Conservation (phyloP, 2,888 invertebrate species). For the Pandemis cinnamomeana region DNA sequence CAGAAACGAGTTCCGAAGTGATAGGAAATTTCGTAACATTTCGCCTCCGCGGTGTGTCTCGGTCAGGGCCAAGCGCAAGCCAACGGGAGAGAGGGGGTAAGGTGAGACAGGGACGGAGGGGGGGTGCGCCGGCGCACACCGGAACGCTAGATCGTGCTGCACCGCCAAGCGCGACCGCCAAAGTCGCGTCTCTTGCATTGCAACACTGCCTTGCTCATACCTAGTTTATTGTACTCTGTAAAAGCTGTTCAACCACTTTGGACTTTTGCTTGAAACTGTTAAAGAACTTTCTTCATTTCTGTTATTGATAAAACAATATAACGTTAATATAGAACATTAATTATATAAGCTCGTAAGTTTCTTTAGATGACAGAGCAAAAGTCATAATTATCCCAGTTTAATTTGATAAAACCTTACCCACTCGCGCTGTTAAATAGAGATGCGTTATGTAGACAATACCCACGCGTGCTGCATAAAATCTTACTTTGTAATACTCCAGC, state of each 20-base stretch:
- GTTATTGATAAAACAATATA: neutral
- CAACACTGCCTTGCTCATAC: constrained; percentile 72
- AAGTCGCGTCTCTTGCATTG: constrained; percentile 76
- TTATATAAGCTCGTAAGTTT: too few relatives aligned
- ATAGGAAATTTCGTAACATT: constrained; percentile 78
- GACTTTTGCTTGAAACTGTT: constrained; percentile 7
- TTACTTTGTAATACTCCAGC: neutral
- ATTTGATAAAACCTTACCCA: neutral
- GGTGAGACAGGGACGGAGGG: constrained; percentile 49
- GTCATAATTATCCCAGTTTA: too few relatives aligned
- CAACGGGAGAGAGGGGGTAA: constrained; percentile 49
- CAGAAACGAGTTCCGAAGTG: constrained; percentile 65
- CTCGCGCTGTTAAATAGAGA: neutral
- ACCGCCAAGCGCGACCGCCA: constrained; percentile 83
- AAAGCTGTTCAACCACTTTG: constrained; percentile 16
- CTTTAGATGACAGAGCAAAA: too few relatives aligned
- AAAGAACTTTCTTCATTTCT: constrained; percentile 7
- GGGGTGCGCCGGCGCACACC: constrained; percentile 72
- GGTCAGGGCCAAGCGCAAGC: constrained; percentile 75
- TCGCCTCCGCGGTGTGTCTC: constrained; percentile 76
- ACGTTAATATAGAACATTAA: too few relatives aligned
- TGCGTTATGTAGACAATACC: neutral
- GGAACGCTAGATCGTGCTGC: constrained; percentile 84
- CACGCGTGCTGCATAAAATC: neutral
- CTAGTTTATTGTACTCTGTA: constrained; percentile 26